Conservation (phyloP, 2,113 vertebrate genomes). For the Prinia subflava region DNA sequence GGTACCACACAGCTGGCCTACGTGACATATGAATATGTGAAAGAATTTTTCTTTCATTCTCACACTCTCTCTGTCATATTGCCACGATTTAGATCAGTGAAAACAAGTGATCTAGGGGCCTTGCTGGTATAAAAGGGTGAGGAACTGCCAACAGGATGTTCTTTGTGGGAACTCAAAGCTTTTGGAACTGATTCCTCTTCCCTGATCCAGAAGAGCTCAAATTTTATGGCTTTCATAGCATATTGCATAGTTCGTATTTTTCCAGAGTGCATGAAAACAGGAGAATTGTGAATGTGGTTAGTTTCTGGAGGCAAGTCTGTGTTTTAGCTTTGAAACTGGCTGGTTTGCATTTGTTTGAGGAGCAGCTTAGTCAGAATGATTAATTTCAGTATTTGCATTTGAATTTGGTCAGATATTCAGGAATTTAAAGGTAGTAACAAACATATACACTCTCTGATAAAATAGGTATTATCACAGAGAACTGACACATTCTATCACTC, state of each 20-base stretch:
- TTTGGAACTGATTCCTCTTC: conserved; percentile 39
- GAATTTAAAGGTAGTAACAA: background rate
- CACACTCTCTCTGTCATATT: background rate
- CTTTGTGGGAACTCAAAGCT: conserved; percentile 40
- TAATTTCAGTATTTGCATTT: background rate
- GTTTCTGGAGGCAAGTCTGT: background rate
- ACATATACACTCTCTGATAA: background rate
- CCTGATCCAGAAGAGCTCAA: conserved; percentile 51
- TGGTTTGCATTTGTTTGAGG: background rate
- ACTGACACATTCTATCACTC: background rate
- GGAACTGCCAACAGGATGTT: conserved; percentile 33
- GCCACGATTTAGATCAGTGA: conserved; percentile 9
- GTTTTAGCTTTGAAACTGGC: background rate
- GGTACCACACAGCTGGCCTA: background rate
- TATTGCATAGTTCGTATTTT: conserved; percentile 25
- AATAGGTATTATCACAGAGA: background rate
- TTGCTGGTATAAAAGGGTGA: conserved; percentile 27
- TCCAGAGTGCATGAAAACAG: conserved; percentile 5
- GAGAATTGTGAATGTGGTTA: background rate
- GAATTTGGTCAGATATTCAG: background rate
- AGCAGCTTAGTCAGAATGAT: background rate
- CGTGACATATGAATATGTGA: background rate
- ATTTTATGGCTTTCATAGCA: conserved; percentile 50
- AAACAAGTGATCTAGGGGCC: conserved; percentile 16
- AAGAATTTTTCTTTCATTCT: background rate